Conservation (phyloP, 1,140 invertebrate genomes). For the Achatina immaculata region DNA sequence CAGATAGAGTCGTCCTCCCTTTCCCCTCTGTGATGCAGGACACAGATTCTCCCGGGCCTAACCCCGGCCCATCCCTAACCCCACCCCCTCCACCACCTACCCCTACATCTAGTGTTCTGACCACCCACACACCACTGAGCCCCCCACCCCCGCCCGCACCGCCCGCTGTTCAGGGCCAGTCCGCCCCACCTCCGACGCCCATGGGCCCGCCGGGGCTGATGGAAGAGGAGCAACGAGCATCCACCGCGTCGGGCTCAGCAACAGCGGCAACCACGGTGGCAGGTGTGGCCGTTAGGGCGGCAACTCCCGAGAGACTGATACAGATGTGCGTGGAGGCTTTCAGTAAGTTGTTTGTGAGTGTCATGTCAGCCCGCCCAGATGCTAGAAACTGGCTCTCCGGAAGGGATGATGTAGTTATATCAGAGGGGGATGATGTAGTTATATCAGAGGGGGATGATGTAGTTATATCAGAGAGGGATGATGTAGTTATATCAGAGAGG, state of each 20-base stretch:
- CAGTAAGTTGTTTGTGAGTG: conserved; percentile 67
- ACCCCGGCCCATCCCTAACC: background rate
- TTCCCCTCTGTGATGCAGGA: conserved; percentile 15
- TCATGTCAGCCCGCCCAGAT: too few species aligned
- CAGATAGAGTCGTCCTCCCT: background rate
- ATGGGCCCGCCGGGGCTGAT: conserved; percentile 13
- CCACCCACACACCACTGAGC: background rate
- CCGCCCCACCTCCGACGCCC: conserved; percentile 11
- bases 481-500: too few species aligned
- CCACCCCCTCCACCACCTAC: conserved; percentile 20
- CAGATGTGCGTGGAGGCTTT: conserved; percentile 69
- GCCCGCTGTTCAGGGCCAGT: background rate
- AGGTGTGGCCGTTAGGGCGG: conserved; percentile 65
- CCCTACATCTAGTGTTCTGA: background rate
- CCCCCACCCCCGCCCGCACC: conserved; percentile 18
- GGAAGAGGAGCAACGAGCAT: conserved; percentile 24
- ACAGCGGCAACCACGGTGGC: conserved; percentile 64
- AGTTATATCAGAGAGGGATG: too few species aligned
- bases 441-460: too few species aligned
- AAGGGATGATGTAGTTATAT: too few species aligned
- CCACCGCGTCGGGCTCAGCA: conserved; percentile 12
- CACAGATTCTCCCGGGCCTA: background rate
- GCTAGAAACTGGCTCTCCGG: too few species aligned
- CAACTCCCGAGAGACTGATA: conserved; percentile 67
- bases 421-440: too few species aligned